These are phyloP conservation scores for Dolomedes plantarius DNA, from an alignment of 2,888 invertebrate species.

Conservation along the genomic window DNA sequence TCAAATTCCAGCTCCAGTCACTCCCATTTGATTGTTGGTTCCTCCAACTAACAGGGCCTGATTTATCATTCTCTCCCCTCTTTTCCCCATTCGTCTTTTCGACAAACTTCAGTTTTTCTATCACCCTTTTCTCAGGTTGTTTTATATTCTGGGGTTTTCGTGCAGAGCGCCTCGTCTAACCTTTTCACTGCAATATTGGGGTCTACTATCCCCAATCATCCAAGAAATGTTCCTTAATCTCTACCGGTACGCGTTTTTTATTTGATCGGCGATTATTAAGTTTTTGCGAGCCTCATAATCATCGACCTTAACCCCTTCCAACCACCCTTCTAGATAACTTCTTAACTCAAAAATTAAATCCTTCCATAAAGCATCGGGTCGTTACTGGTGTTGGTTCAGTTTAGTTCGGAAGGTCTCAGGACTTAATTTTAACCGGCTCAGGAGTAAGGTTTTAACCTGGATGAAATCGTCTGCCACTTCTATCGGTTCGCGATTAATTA, in stretches of 20 bases:
- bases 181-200: background rate
- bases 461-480: too few relatives aligned
- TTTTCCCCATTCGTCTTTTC: too few relatives aligned
- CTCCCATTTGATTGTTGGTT: too few relatives aligned
- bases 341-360: background rate
- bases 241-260: background rate
- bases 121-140: too few relatives aligned
- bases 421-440: background rate
- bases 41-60: too few relatives aligned
- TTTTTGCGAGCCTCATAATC: background rate
- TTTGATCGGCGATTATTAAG: background rate
- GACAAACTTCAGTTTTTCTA: too few relatives aligned
- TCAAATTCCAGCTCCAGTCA: too few relatives aligned
- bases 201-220: background rate
- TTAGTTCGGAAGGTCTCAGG: background rate
- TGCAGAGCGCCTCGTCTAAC: too few relatives aligned
- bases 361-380: background rate
- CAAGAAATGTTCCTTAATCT: background rate
- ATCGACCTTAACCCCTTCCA: background rate
- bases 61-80: too few relatives aligned
- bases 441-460: too few relatives aligned
- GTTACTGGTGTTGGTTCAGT: background rate
- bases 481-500: too few relatives aligned
- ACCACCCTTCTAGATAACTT: background rate
- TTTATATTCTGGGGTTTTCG: too few relatives aligned